Conservation (phyloP, 2,797 vertebrate genomes). For the Aldrovandia affinis region DNA sequence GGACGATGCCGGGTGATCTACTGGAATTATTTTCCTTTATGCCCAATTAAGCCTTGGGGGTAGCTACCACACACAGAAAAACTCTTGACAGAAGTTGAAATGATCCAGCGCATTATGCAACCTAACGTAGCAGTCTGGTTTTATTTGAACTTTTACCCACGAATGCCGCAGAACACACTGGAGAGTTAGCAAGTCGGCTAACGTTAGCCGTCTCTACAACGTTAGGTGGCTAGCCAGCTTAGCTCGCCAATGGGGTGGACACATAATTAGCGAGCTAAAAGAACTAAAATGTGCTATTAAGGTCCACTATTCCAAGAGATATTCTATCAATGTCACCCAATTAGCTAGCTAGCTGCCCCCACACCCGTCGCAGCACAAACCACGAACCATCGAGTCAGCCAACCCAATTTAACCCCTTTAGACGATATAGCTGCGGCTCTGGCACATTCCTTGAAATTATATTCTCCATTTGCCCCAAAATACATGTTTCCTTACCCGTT, state of each 20-base stretch:
- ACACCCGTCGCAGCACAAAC: constrained; percentile 25
- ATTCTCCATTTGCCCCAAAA: not conserved
- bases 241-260: not conserved
- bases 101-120: constrained; percentile 17
- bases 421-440: constrained; percentile 26
- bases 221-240: not conserved
- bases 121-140: not conserved
- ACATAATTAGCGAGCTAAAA: not conserved
- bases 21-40: not conserved
- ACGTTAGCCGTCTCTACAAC: not conserved
- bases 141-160: constrained; percentile 21
- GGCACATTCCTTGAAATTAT: constrained; percentile 15
- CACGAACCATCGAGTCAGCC: constrained; percentile 56
- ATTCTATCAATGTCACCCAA: constrained; percentile 33
- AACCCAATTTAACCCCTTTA: constrained; percentile 66
- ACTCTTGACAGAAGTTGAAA: not conserved
- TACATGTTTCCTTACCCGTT: constrained; percentile 68
- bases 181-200: not conserved
- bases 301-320: not conserved
- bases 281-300: constrained; percentile 5
- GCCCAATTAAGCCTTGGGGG: not conserved
- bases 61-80: not conserved
- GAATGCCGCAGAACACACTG: constrained; percentile 17
- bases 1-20: constrained; percentile 13
- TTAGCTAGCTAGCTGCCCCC: constrained; percentile 41